Evolutionary conservation across 1,140 invertebrate species (phyloP).

Genomic region (Lineus longissimus): DNA sequence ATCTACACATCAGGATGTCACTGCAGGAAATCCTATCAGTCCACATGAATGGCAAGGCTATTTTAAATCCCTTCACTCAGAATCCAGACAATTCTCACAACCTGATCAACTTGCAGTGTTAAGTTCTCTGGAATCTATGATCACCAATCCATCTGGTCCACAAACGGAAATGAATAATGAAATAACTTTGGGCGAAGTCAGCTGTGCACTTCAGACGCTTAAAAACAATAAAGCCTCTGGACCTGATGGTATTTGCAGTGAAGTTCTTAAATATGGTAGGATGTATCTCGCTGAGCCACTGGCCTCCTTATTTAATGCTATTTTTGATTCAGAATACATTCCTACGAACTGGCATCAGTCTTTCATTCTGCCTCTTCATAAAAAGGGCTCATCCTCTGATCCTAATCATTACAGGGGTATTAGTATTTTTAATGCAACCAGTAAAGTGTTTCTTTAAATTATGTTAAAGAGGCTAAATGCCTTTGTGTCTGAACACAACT

Average conservation of each 20-base stretch:
- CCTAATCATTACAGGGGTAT: constrained; percentile 1
- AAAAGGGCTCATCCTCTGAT: background rate
- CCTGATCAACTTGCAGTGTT: too few relatives aligned
- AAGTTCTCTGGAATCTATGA: too few relatives aligned
- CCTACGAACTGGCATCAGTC: background rate
- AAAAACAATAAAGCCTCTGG: background rate
- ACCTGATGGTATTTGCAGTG: background rate
- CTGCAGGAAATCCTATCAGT: too few relatives aligned
- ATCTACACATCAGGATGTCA: too few relatives aligned
- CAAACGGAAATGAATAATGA: background rate
- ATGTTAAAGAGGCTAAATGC: background rate
- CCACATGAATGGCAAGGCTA: too few relatives aligned
- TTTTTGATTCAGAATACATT: background rate
- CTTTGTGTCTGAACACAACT: background rate
- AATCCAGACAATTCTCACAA: too few relatives aligned
- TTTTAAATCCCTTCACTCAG: too few relatives aligned
- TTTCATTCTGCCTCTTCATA: background rate
- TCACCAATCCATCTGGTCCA: too few relatives aligned
- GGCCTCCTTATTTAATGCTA: background rate
- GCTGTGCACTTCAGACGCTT: background rate
- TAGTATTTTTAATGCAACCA: background rate
- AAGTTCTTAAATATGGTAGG: background rate
- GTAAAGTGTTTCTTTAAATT: background rate
- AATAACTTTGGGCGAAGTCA: background rate
- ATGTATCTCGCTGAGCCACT: background rate